Evolutionary conservation across 2,888 invertebrate species (phyloP).

Genomic region (Tupiocoris notatus): DNA sequence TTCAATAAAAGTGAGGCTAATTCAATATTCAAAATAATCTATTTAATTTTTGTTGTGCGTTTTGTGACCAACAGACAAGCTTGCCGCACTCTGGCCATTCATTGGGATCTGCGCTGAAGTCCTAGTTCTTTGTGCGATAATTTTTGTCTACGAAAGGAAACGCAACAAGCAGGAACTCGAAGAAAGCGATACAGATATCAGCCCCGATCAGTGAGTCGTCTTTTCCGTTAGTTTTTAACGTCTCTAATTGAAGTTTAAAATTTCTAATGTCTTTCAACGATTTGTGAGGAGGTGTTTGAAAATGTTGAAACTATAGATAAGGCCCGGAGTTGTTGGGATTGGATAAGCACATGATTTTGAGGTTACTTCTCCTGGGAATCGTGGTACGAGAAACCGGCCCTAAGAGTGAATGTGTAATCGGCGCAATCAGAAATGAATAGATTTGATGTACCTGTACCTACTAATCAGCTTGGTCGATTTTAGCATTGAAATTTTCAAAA

Average conservation of each 20-base stretch:
- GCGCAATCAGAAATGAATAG: no score
- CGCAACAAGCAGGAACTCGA: slow-evolving; percentile 91
- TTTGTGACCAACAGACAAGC: slow-evolving; percentile 62
- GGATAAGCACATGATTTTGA: no score
- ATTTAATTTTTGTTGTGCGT: slow-evolving; percentile 46
- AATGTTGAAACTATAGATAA: no score
- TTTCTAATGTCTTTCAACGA: not conserved
- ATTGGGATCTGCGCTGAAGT: slow-evolving; percentile 96
- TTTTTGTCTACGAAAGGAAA: slow-evolving; percentile 94
- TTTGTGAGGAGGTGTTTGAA: no score
- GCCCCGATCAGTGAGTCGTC: slow-evolving; percentile 81
- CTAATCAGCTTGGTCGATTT: no score
- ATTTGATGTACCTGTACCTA: no score
- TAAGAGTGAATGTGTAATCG: no score
- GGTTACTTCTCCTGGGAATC: no score
- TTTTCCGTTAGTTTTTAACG: not conserved
- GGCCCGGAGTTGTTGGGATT: no score
- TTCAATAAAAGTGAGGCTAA: no score
- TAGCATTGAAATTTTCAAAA: no score
- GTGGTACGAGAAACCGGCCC: no score
- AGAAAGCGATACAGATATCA: slow-evolving; percentile 88
- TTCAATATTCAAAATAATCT: not conserved
- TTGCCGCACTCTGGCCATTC: slow-evolving; percentile 97
- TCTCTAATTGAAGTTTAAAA: not conserved
- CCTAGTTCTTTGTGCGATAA: slow-evolving; percentile 87